These are phyloP conservation scores for Odontocerum albicorne DNA, from an alignment of 2,888 invertebrate species.

Conservation along the genomic window DNA sequence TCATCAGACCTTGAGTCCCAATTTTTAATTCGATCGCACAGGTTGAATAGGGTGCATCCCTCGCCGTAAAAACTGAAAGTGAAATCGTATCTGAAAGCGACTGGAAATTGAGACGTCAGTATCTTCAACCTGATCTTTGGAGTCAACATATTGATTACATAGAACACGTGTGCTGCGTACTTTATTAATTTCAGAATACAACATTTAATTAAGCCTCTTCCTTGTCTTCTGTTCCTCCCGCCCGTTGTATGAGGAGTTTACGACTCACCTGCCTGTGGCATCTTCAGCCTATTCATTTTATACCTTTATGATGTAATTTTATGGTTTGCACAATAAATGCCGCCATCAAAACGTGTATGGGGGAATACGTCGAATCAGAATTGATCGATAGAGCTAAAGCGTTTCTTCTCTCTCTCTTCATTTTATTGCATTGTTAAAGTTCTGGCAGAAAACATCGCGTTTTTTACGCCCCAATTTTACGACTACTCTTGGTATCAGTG, in stretches of 20 bases:
- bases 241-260: too few species aligned
- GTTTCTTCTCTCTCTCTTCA: conserved; percentile 8
- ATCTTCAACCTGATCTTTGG: too few species aligned
- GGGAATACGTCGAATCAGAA: conserved; percentile 22
- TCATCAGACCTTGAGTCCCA: too few species aligned
- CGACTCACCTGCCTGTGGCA: conserved; percentile 23
- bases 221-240: background rate
- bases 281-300: conserved; percentile 29
- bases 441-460: conserved; percentile 10
- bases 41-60: too few species aligned
- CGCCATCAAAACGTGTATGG: conserved; percentile 22
- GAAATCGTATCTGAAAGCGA: too few species aligned
- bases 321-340: conserved; percentile 26
- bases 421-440: conserved; percentile 23
- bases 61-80: too few species aligned
- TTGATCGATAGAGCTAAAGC: conserved; percentile 24
- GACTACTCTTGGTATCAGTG: conserved; percentile 8
- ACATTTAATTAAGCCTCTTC: too few species aligned
- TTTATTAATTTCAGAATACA: too few species aligned
- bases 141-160: too few species aligned
- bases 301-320: conserved; percentile 31
- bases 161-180: too few species aligned
- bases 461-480: conserved; percentile 19
- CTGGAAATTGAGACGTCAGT: too few species aligned
- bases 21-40: too few species aligned